A percentile compares a stretch with the other conserved stretches of the same genome.
These are phyloP conservation scores for Sebastes hubbsi DNA, from an alignment of 2,797 vertebrate genomes.

Conservation along the genomic window DNA sequence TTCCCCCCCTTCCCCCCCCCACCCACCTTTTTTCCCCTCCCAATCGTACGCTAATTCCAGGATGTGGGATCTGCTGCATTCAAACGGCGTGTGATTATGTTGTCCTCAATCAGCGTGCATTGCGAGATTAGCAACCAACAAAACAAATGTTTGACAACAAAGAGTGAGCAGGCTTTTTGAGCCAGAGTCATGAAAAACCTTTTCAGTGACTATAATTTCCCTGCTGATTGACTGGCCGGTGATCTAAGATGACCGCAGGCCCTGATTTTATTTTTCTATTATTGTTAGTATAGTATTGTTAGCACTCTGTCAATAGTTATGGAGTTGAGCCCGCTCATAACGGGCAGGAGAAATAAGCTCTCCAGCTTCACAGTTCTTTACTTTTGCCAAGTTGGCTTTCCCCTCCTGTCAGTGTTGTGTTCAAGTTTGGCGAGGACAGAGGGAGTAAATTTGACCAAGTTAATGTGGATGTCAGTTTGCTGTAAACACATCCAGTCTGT, in stretches of 20 bases:
- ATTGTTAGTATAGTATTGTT: constrained; percentile 53
- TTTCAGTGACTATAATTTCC: constrained; percentile 44
- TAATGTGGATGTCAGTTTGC: constrained; percentile 76
- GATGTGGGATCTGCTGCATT: constrained; percentile 69
- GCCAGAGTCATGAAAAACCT: constrained; percentile 18
- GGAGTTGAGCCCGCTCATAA: constrained; percentile 31
- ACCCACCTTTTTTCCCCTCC: constrained; percentile 44
- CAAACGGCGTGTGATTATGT: constrained; percentile 55
- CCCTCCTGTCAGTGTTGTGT: constrained; percentile 59
- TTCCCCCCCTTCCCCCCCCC: constrained; percentile 29
- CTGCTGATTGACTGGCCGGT: constrained; percentile 52
- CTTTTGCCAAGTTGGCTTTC: constrained; percentile 72
- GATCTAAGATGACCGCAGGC: constrained; percentile 57
- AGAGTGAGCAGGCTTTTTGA: constrained; percentile 8
- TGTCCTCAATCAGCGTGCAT: constrained; percentile 59
- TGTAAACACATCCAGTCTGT: constrained; percentile 78
- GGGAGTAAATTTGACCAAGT: constrained; percentile 63
- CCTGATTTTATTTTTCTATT: constrained; percentile 53
- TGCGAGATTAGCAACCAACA: constrained; percentile 68
- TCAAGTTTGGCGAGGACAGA: constrained; percentile 59
- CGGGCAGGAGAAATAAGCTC: constrained; percentile 34
- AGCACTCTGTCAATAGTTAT: constrained; percentile 52
- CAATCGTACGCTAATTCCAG: constrained; percentile 64
- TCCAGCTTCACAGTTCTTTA: constrained; percentile 48
- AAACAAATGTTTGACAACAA: constrained; percentile 67